These are phyloP conservation scores for Calephelis nemesis DNA, from an alignment of 1,140 invertebrate species.

Conservation along the genomic window DNA sequence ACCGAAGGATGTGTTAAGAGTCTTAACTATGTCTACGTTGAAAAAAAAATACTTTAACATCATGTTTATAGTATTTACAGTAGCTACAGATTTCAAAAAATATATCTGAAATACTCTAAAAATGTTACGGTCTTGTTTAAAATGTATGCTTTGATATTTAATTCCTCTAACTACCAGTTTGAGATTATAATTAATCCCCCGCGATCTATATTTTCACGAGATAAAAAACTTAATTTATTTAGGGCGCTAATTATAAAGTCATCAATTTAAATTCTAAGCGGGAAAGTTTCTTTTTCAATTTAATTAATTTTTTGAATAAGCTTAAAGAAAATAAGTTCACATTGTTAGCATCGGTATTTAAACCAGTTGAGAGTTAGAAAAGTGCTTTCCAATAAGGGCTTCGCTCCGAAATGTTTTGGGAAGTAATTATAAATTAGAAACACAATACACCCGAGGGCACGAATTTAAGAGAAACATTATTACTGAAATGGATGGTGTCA, in stretches of 20 bases:
- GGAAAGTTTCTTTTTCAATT: constrained; percentile 18
- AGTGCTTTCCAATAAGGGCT: constrained; percentile 33
- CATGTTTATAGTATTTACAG: too few relatives aligned
- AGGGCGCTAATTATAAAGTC: constrained; percentile 14
- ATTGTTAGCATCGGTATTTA: constrained; percentile 26
- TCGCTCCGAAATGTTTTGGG: constrained; percentile 9
- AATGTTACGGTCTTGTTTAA: too few relatives aligned
- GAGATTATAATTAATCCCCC: not conserved
- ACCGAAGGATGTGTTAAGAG: too few relatives aligned
- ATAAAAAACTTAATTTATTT: constrained; percentile 4
- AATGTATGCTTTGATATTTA: too few relatives aligned
- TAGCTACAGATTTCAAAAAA: too few relatives aligned
- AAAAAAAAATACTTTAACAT: too few relatives aligned
- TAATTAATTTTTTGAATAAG: constrained; percentile 31
- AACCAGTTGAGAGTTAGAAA: constrained; percentile 27
- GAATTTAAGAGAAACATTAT: not conserved
- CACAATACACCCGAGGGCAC: constrained; percentile 5
- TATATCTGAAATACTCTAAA: too few relatives aligned
- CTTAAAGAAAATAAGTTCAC: constrained; percentile 20
- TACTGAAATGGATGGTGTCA: not conserved
- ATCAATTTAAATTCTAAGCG: constrained; percentile 13
- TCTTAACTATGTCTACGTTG: too few relatives aligned
- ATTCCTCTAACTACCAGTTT: too few relatives aligned
- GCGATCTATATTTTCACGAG: not conserved
- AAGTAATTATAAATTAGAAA: constrained; percentile 15